Percentiles rank a stretch among this genome's conserved stretches.
Conservation (phyloP, 2,888 invertebrate species). For the Platypus cylindrus region DNA sequence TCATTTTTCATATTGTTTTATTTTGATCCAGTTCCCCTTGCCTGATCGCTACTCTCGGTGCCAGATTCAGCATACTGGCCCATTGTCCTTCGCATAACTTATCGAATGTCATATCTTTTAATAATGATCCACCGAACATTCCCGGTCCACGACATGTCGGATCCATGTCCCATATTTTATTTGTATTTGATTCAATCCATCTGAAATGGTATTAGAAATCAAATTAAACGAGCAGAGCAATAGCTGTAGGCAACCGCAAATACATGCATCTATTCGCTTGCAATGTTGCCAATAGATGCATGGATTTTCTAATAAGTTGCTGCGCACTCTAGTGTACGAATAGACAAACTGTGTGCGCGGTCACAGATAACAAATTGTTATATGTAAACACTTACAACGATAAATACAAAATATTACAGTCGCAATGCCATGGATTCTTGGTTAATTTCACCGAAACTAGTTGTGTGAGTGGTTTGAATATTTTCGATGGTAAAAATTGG, state of each 20-base stretch:
- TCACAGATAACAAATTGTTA: not conserved
- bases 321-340: no score
- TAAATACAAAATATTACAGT: conserved; percentile 60
- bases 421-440: conserved; percentile 72
- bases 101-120: conserved; percentile 57
- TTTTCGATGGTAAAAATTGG: conserved; percentile 52
- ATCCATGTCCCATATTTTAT: conserved; percentile 57
- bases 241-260: no score
- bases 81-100: conserved; percentile 65
- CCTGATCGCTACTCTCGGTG: conserved; percentile 48
- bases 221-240: no score
- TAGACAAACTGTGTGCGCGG: not conserved
- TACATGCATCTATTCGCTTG: no score
- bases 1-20: no score
- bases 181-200: conserved; percentile 53
- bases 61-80: conserved; percentile 63
- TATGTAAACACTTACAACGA: conserved; percentile 44
- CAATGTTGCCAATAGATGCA: no score
- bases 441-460: conserved; percentile 56
- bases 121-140: conserved; percentile 52
- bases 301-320: no score
- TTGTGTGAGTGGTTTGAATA: conserved; percentile 49
- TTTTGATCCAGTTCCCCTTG: conserved; percentile 1
- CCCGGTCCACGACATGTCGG: conserved; percentile 62
- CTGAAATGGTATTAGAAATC: conserved; percentile 31